Evolutionary conservation across 2,797 vertebrate genomes (phyloP).

Genomic region (Gymnoscopelus microlampas): DNA sequence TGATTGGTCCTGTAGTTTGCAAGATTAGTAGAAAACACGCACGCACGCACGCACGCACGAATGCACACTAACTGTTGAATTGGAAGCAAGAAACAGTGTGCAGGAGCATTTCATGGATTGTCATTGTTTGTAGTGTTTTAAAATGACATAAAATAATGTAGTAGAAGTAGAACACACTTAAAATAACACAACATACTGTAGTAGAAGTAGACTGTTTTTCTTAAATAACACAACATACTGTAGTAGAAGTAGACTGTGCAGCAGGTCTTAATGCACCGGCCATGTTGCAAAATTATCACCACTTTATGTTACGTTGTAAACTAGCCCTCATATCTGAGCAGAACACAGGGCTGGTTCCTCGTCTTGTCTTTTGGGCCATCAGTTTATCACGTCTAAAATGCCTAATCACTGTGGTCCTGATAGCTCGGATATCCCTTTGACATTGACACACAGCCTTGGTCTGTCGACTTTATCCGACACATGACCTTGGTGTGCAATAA

Average conservation of each 20-base stretch:
- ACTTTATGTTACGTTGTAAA: neutral
- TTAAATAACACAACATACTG: too few relatives aligned
- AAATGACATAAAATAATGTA: too few relatives aligned
- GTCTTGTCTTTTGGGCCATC: slow-evolving; percentile 56
- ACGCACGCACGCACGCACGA: too few relatives aligned
- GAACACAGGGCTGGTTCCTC: slow-evolving; percentile 9
- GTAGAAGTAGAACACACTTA: too few relatives aligned
- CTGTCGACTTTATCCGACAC: slow-evolving; percentile 44
- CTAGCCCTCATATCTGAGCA: neutral
- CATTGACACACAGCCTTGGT: neutral
- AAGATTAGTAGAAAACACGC: too few relatives aligned
- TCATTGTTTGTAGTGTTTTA: too few relatives aligned
- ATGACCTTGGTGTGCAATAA: slow-evolving; percentile 62
- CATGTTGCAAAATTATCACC: slow-evolving; percentile 37
- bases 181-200: too few relatives aligned
- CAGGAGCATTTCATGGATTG: too few relatives aligned
- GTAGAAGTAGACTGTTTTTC: too few relatives aligned
- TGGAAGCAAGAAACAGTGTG: too few relatives aligned
- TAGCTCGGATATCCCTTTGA: slow-evolving; percentile 3
- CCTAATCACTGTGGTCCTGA: slow-evolving; percentile 43
- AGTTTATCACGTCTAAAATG: slow-evolving; percentile 48
- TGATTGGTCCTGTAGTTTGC: too few relatives aligned
- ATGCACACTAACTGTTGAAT: too few relatives aligned
- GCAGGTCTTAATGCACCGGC: neutral
- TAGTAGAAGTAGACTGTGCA: neutral